Base-by-base conservation (phyloP, 2,113 vertebrate species). In the Phasianus colchicus region DNA sequence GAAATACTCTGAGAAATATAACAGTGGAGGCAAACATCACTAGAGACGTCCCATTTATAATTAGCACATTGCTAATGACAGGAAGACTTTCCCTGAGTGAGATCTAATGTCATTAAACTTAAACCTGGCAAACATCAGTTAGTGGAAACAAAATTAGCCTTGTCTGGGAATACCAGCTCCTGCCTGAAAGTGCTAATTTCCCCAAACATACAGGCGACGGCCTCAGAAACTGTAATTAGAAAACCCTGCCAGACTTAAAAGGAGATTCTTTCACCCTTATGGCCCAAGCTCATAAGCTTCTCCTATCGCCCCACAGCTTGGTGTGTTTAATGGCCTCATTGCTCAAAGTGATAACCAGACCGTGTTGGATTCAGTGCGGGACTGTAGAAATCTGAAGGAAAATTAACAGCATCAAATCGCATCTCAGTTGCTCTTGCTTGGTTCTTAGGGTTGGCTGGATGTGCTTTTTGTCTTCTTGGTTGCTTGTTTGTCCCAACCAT, bases 71-170 rank as follows among this genome's bases (percentile, higher is more conserved):
- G 8, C 83, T 67, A 17, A 27, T 34, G 45, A 29, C 67, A 66
- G 76, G 48, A 79, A 77, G 60, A 30, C 69, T 86, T 30, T 88
- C 78, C 50, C 36, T 67, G 63, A 15, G 34, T 12, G 20, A 74
- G 50, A 27, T 32, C 13, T 45, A 42, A 83, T 38, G 48, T 40
- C 72, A 64, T 93, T 86, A 93, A 91, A 82, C 71, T 89, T 88
- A 69, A 93, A 86, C 71, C 54, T 58, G 85, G 83, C 79, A 85
- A 89, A 76, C 61, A 22, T 86, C 80, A 77, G 42, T 11, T 64
- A 70, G 60, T 93, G 75, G 34, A 90, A 95, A 57, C 25, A 71
- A 86, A 71, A 43, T 60, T 72, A 79, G 14, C 67, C 64, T 69
- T 76, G 64, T 67, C 83, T 96, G 83, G 79, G 75, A 91, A 77